These are phyloP conservation scores for Lycophotia porphyrea DNA, from an alignment of 2,888 invertebrate species.

Conservation along the genomic window DNA sequence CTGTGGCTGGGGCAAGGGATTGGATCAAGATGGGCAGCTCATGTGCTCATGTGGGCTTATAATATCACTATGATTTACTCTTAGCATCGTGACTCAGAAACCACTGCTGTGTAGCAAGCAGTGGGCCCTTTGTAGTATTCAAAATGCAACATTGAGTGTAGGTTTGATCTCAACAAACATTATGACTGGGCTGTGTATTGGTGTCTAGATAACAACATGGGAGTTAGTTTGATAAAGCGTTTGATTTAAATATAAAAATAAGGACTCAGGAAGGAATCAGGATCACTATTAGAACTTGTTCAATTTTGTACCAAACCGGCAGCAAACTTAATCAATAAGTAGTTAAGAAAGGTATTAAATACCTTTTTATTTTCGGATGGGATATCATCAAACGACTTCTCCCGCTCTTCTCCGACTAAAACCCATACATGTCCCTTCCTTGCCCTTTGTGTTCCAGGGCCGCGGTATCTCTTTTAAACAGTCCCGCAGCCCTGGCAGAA, in stretches of 20 bases:
- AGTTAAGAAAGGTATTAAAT: no score
- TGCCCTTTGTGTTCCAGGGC: no score
- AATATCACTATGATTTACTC: conserved; percentile 10
- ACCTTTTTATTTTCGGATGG: no score
- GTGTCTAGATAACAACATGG: background rate
- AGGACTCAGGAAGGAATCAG: no score
- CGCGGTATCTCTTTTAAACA: no score
- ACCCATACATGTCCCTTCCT: no score
- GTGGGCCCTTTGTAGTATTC: conserved; percentile 15
- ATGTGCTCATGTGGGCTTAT: conserved; percentile 2
- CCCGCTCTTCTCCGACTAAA: no score
- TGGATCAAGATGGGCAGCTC: conserved; percentile 41
- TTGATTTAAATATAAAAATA: background rate
- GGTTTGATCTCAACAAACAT: background rate
- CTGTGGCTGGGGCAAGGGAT: conserved; percentile 46
- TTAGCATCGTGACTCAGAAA: conserved; percentile 37
- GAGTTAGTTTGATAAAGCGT: background rate
- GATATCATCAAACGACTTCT: no score
- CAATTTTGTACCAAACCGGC: background rate
- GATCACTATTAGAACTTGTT: background rate
- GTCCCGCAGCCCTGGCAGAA: no score
- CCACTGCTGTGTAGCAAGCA: background rate
- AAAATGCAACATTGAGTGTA: background rate
- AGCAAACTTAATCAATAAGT: background rate
- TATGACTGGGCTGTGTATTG: background rate